phyloP scores from a whole-genome alignment of 2,113 vertebrate species.

The Fregata magnificens region DNA sequence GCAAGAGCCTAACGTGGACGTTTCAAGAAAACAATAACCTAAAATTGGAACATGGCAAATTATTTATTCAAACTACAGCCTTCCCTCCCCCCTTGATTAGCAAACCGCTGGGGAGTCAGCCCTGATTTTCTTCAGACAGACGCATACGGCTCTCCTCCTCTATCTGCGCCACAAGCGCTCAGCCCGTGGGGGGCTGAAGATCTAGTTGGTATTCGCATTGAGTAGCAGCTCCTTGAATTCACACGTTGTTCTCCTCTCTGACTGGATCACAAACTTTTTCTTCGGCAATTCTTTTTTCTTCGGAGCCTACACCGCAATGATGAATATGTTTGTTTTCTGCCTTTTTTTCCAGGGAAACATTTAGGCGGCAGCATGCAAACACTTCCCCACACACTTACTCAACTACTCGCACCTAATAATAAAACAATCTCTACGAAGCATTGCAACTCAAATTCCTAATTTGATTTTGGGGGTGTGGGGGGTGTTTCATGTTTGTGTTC shows the following conservation, averaged over 20 bases:
- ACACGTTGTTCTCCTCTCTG: background rate
- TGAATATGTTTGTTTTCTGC: background rate
- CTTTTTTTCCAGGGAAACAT: background rate
- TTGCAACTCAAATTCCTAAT: background rate
- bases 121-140: slow-evolving; percentile 45
- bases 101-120: slow-evolving; percentile 25
- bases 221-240: slow-evolving; percentile 3
- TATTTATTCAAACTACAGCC: slow-evolving; percentile 51
- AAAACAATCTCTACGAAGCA: background rate
- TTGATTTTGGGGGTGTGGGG: background rate
- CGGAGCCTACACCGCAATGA: background rate
- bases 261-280: slow-evolving; percentile 39
- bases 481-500: background rate
- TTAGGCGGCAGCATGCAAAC: background rate
- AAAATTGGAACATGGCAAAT: slow-evolving; percentile 23
- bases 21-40: slow-evolving; percentile 5
- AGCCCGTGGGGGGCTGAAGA: background rate
- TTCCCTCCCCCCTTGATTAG: slow-evolving; percentile 49
- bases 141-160: background rate
- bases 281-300: too few relatives aligned
- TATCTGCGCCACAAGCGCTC: background rate
- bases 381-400: background rate
- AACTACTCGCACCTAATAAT: background rate
- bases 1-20: background rate
- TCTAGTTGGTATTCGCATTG: slow-evolving; percentile 18